phyloP scores from a whole-genome alignment of 1,140 invertebrate genomes.

The Onthophagus taurus region DNA sequence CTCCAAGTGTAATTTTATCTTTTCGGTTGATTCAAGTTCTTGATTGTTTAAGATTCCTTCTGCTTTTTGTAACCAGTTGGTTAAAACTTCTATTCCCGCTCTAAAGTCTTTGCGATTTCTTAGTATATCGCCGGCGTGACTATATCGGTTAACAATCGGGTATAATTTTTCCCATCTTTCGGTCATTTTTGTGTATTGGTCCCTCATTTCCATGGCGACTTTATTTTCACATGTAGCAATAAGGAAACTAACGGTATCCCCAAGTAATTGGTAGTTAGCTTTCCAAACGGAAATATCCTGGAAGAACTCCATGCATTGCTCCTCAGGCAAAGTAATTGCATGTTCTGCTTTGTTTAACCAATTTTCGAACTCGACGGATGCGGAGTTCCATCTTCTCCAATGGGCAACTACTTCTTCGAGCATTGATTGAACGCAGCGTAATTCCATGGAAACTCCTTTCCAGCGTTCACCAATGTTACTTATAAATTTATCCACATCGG shows the following conservation, averaged over 20 bases:
- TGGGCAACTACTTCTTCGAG: slow-evolving; percentile 80
- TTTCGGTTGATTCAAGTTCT: slow-evolving; percentile 61
- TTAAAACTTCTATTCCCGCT: slow-evolving; percentile 62
- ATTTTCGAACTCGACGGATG: slow-evolving; percentile 61
- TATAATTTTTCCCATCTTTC: slow-evolving; percentile 74
- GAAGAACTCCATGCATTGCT: slow-evolving; percentile 81
- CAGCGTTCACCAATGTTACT: slow-evolving; percentile 77
- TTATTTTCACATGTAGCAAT: slow-evolving; percentile 77
- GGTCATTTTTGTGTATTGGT: slow-evolving; percentile 60
- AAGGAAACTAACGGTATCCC: slow-evolving; percentile 79
- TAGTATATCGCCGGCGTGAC: slow-evolving; percentile 78
- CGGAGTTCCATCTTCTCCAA: slow-evolving; percentile 74
- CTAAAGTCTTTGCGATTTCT: slow-evolving; percentile 73
- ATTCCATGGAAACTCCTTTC: slow-evolving; percentile 81
- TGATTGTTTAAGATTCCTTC: slow-evolving; percentile 58
- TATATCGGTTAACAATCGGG: slow-evolving; percentile 73
- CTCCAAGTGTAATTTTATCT: slow-evolving; percentile 70
- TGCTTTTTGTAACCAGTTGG: slow-evolving; percentile 69
- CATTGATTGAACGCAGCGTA: slow-evolving; percentile 81
- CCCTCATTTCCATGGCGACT: slow-evolving; percentile 65
- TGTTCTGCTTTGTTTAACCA: slow-evolving; percentile 76
- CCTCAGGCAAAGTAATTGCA: slow-evolving; percentile 66
- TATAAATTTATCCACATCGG: slow-evolving; percentile 75
- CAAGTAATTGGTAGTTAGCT: slow-evolving; percentile 72
- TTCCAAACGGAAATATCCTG: slow-evolving; percentile 84